A percentile compares a stretch with the other conserved stretches of the same genome.
phyloP scores from a whole-genome alignment of 1,140 invertebrate species.

The Bombus turneri region DNA sequence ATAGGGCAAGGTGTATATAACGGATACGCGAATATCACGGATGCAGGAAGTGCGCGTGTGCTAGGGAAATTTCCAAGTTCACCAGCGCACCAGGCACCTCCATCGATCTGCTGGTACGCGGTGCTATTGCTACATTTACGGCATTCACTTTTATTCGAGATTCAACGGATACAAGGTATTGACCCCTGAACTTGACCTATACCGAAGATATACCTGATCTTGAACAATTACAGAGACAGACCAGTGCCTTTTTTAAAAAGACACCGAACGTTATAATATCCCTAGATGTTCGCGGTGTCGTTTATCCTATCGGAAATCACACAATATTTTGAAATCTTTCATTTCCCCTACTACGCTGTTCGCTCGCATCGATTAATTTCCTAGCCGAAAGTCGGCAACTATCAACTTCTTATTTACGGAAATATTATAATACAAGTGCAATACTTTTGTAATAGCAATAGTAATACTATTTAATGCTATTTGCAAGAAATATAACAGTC shows the following conservation, averaged over 20 bases:
- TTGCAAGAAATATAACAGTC: neutral
- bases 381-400: neutral
- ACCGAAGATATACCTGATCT: slow-evolving; percentile 36
- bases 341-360: neutral
- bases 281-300: neutral
- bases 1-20: neutral
- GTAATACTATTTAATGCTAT: neutral
- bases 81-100: slow-evolving; percentile 64
- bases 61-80: slow-evolving; percentile 71
- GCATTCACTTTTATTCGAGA: slow-evolving; percentile 68
- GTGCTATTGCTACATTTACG: slow-evolving; percentile 62
- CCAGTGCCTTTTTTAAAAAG: neutral
- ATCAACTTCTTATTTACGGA: neutral
- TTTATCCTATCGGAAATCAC: neutral
- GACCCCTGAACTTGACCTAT: slow-evolving; percentile 70
- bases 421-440: neutral
- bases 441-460: too few species aligned
- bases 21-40: slow-evolving; percentile 35
- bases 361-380: neutral
- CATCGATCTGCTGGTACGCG: slow-evolving; percentile 65
- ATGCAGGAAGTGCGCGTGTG: slow-evolving; percentile 67
- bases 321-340: slow-evolving; percentile 15
- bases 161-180: slow-evolving; percentile 56
- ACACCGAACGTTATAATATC: neutral
- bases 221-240: neutral